Evolutionary conservation across 2,113 vertebrate genomes (phyloP).

Genomic region (Brachypteracias leptosomus): DNA sequence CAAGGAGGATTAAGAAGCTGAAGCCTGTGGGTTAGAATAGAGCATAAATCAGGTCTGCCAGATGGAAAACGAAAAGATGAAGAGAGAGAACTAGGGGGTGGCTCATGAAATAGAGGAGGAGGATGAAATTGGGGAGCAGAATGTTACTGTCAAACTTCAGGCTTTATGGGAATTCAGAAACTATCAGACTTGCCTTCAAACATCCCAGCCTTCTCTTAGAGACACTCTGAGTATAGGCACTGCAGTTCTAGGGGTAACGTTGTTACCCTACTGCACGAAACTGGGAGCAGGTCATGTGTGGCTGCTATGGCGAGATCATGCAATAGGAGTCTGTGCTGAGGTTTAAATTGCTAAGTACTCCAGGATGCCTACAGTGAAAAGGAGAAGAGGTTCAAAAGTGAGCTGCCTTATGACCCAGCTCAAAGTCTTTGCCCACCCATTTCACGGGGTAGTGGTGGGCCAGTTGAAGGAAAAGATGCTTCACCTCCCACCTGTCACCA

Average conservation of each 20-base stretch:
- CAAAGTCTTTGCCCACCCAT: background rate
- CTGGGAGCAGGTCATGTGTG: background rate
- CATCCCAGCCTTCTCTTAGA: background rate
- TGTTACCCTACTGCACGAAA: background rate
- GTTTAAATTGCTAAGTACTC: background rate
- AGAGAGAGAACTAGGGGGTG: background rate
- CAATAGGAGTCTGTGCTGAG: background rate
- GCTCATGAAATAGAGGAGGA: background rate
- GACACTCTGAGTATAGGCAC: background rate
- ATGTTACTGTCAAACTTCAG: background rate
- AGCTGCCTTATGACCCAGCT: background rate
- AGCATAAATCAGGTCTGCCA: background rate
- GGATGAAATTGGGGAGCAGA: background rate
- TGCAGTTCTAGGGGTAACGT: background rate
- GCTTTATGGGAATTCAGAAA: background rate
- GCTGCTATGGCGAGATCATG: background rate
- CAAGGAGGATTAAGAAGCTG: conserved; percentile 24
- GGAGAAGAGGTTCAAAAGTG: background rate
- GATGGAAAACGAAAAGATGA: background rate
- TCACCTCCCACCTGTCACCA: background rate
- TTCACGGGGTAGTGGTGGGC: background rate
- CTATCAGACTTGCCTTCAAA: background rate
- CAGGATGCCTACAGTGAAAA: background rate
- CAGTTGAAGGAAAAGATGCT: background rate
- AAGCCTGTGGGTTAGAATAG: background rate